Base-by-base conservation (phyloP, 2,797 vertebrate genomes). In the Silurus aristotelis region DNA sequence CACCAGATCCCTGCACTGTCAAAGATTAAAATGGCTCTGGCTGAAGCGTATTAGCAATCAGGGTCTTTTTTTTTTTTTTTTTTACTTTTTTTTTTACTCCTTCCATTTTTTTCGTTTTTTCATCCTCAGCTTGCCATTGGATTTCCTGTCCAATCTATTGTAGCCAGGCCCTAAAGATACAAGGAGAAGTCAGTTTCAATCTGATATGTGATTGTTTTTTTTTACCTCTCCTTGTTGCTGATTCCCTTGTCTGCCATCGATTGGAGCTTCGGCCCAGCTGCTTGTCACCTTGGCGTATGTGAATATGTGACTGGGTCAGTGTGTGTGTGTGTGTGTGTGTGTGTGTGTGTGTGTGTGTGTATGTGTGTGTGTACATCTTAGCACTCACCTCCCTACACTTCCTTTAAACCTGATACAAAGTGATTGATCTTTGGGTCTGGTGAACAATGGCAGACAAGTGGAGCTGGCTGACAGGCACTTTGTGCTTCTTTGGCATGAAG, bases 131-230 rank as follows among this genome's bases (percentile, higher is more conserved):
- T 93, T 88, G 89, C 95, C 95, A 95, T 96, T 96, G 93, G 95
- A 96, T 96, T 97, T 96, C 95, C 95, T 94, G 95, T 94, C 96
- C 96, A 96, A 97, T 96, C 96, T 96, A 95, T 96, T 96, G 96
- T 94, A 89, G 92, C 93, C 90, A 90, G 94, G 93, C 94, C 84
- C 94, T 94, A 94, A 95, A 96, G 96, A 97, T 96, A 96, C 96
- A 97, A 96, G 96, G 93, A 95, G 95, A 96, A 97, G 96, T 97
- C 96, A 93, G 93, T 96, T 97, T 95, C 96, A 96, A 96, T 97
- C 96, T 96, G 95, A 96, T 95, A 94, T 88, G 83, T 94, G 92
- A 96, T 97, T 97, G 96, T 80, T 85, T 95, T 96, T 96, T 97
- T 96, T 85, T 89, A 63, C 88, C 86, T 89, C 88, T 88, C 86